A percentile compares a stretch with the other conserved stretches of the same genome.
Conservation (phyloP, 2,113 vertebrate species). For the Geococcyx californianus region DNA sequence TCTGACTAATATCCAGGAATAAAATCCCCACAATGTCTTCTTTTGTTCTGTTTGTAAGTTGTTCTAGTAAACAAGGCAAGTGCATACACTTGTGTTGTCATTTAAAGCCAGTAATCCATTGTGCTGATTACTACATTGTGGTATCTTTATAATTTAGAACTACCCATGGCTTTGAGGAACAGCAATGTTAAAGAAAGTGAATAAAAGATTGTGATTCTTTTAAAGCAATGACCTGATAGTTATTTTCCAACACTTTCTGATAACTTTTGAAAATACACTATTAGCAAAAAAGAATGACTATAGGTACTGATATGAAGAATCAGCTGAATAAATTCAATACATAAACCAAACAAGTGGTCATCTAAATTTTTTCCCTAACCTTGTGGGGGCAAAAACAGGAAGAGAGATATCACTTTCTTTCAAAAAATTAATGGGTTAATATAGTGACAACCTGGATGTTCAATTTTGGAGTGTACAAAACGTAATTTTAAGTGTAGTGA, state of each 20-base stretch:
- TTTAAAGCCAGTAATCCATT: not conserved
- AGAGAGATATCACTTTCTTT: not conserved
- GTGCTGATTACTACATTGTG: not conserved
- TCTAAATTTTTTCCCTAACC: not conserved
- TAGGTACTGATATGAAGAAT: not conserved
- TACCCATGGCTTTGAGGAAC: not conserved
- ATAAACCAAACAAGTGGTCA: not conserved
- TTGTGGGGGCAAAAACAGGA: not conserved
- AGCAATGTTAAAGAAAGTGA: not conserved
- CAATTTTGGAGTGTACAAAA: not conserved
- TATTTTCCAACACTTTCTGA: not conserved
- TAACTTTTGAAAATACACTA: not conserved
- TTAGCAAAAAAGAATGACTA: not conserved
- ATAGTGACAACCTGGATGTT: not conserved
- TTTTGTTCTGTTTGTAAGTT: not conserved
- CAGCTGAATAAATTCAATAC: not conserved
- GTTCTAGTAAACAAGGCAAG: not conserved
- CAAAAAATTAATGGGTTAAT: not conserved
- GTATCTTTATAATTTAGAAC: not conserved
- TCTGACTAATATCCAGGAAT: not conserved
- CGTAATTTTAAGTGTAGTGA: not conserved
- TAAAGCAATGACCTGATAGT: not conserved
- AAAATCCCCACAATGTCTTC: accelerated
- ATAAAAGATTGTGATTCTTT: not conserved
- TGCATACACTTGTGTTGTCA: not conserved